These are phyloP conservation scores for Ashinkailepas kermadecensis DNA, from an alignment of 2,888 invertebrate species.

Conservation along the genomic window DNA sequence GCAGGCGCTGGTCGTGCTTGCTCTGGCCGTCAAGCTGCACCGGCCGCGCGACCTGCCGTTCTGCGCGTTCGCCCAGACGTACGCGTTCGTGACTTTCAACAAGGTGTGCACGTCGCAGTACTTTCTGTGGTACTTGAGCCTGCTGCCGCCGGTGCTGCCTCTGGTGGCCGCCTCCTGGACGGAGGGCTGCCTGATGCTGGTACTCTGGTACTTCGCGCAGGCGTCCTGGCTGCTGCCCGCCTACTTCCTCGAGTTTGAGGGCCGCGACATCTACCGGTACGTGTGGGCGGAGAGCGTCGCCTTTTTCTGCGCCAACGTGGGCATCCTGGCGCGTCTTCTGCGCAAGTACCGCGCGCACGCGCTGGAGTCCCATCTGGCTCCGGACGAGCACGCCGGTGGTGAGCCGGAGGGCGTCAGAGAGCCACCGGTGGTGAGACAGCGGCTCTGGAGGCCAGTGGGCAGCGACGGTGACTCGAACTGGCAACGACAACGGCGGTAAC, in stretches of 20 bases:
- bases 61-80: slow-evolving; percentile 72
- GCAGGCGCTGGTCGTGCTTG: slow-evolving; percentile 58
- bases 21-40: slow-evolving; percentile 60
- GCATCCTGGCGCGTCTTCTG: slow-evolving; percentile 54
- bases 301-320: slow-evolving; percentile 76
- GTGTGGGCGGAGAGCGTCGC: slow-evolving; percentile 77
- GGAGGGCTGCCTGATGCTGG: slow-evolving; percentile 47
- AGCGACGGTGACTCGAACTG: background rate
- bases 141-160: slow-evolving; percentile 73
- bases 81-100: slow-evolving; percentile 85
- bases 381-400: background rate
- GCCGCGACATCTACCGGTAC: slow-evolving; percentile 68
- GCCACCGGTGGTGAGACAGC: background rate
- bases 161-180: slow-evolving; percentile 52
- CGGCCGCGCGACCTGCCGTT: slow-evolving; percentile 66
- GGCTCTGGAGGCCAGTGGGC: background rate
- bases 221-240: slow-evolving; percentile 81
- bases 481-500: background rate
- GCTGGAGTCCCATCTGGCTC: too few relatives aligned
- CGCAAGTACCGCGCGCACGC: slow-evolving; percentile 20
- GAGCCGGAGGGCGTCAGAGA: slow-evolving; percentile 6
- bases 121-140: slow-evolving; percentile 88
- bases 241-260: slow-evolving; percentile 83
- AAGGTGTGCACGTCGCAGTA: slow-evolving; percentile 91
- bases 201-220: slow-evolving; percentile 57